Base-by-base conservation (phyloP, 1,140 invertebrate species). In the Rhyacophila brunnea region DNA sequence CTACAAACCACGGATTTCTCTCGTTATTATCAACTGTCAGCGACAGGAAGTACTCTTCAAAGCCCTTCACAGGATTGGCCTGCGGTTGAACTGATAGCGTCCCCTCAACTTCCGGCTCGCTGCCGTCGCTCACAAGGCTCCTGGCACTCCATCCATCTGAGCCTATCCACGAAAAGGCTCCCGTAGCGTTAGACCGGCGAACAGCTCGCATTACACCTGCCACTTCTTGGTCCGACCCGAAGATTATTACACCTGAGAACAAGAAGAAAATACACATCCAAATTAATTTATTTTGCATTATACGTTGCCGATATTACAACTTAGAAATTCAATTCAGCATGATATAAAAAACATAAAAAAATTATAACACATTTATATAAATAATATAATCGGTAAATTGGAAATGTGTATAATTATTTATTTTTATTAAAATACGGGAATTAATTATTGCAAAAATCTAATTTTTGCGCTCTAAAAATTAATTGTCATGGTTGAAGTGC, bases 171-270 rank as follows among this genome's bases (percentile, higher is more conserved):
- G 91, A 91, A 78, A 96, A 97, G 42, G 81, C 83, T 2, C 91
- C 89, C 2, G 93, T 95, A n/a, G 90, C 91, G 67, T 95, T 95
- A 47, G 83, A 84, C 14, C 93, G 81, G 43, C 88, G 81, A 0
- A 96, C 91, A 0, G 95, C 94, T 55, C 87, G 79, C 95, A 98
- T 97, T 40, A 97, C 84, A 10, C 90, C 92, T 0, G 92, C 92
- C 7, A 97, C 95, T 80, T 97, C 95, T 80, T 97, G 95, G 76
- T 97, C 94, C 0, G 93, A 96, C 0, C 92, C 95, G 72, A 95
- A 98, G 66, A 97, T 90, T 54, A 97, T 96, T 19, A 93, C 95
- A 43, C 95, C 95, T 95, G 76, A 28, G 9, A 71, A 75, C 56
- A 64, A 72, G n/a, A 67, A 61, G 13, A 50, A 59, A 42, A 59